Evolutionary conservation across 2,888 invertebrate species (phyloP).

Genomic region (Thereva nobilitata): DNA sequence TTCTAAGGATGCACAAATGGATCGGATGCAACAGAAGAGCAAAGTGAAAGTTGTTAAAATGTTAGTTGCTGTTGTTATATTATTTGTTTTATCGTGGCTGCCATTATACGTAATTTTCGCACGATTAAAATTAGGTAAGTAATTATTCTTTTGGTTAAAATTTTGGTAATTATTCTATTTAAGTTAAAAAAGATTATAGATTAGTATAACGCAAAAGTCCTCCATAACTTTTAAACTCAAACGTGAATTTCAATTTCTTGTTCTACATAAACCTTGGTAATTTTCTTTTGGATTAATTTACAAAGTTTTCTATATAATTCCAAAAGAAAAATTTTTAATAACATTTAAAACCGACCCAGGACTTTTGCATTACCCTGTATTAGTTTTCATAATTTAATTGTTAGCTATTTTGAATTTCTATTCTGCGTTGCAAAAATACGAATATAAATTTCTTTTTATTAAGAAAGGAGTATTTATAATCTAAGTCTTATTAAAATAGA

Average conservation of each 20-base stretch:
- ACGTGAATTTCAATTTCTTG: slow-evolving; percentile 1
- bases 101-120: slow-evolving; percentile 90
- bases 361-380: too few relatives aligned
- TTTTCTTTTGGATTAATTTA: not conserved
- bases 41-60: slow-evolving; percentile 95
- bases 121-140: slow-evolving; percentile 80
- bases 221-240: too few relatives aligned
- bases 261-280: not conserved
- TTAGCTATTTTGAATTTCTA: too few relatives aligned
- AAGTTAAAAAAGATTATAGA: slow-evolving; percentile 23
- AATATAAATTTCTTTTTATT: too few relatives aligned
- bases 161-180: too few relatives aligned
- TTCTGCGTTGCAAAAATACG: too few relatives aligned
- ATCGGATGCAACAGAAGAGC: slow-evolving; percentile 90
- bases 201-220: too few relatives aligned
- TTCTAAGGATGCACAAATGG: slow-evolving; percentile 88
- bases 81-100: slow-evolving; percentile 93
- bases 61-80: slow-evolving; percentile 88
- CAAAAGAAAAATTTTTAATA: not conserved
- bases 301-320: not conserved
- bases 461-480: too few relatives aligned
- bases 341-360: not conserved
- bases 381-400: too few relatives aligned
- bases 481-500: too few relatives aligned
- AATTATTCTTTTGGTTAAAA: too few relatives aligned